These are phyloP conservation scores for Eurytoma californica DNA, from an alignment of 2,888 invertebrate genomes.

Conservation along the genomic window DNA sequence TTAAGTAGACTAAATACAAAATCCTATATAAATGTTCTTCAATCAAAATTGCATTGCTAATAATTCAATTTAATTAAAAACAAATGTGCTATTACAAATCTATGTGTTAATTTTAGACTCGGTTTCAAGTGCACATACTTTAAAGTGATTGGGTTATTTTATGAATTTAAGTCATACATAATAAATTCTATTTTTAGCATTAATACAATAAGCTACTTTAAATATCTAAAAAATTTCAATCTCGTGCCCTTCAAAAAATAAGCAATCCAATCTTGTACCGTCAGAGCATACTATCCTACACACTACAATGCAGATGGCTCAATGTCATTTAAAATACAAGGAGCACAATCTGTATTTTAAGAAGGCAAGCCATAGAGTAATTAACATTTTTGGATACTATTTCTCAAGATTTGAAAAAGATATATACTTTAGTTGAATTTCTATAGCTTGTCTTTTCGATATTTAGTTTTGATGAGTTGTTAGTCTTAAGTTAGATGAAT, in stretches of 20 bases:
- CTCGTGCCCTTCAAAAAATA: constrained; percentile 75
- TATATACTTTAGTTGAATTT: constrained; percentile 38
- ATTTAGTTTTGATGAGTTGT: constrained; percentile 38
- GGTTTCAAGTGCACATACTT: constrained; percentile 52
- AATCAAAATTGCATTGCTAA: constrained; percentile 37
- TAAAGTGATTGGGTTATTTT: constrained; percentile 33
- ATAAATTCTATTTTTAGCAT: constrained; percentile 38
- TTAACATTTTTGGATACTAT: not conserved
- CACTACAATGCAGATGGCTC: constrained; percentile 56
- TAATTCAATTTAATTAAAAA: constrained; percentile 20
- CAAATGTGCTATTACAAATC: constrained; percentile 36
- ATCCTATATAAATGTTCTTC: not conserved
- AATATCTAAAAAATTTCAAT: constrained; percentile 69
- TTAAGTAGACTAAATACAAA: not conserved
- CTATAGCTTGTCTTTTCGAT: constrained; percentile 68
- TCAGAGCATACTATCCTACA: constrained; percentile 70
- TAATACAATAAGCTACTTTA: constrained; percentile 44
- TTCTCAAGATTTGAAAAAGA: not conserved
- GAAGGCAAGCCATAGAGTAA: constrained; percentile 66
- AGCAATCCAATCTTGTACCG: constrained; percentile 69
- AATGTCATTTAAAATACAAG: constrained; percentile 34
- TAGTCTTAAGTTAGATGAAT: constrained; percentile 36
- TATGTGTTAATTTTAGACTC: constrained; percentile 43
- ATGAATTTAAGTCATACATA: constrained; percentile 34
- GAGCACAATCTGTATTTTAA: constrained; percentile 67